Evolutionary conservation across 2,797 vertebrate species (phyloP), one percentile per base, ranked within the genome.

Genomic region (Eutrigla gurnardus): DNA sequence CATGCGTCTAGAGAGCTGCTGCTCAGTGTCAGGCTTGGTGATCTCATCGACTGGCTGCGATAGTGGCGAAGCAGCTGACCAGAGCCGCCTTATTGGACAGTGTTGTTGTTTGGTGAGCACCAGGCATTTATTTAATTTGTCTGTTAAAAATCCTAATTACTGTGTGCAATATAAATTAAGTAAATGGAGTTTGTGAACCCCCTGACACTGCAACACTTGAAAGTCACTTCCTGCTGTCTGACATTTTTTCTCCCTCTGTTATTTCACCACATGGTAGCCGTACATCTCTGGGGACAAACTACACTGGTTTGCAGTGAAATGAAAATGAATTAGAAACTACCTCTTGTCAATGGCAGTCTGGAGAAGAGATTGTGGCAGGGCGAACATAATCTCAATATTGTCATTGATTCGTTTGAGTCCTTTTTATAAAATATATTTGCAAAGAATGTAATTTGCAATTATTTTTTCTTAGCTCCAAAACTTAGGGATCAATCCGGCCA

Each of bases 401-500:
- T 18, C 6, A 9, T 3, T 15, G 4, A 33, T 43, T 62, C 2
- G 25, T 25, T 25, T 25, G 25, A 25, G 25, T 25, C 25, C 25
- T 25, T 25, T 25, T 25, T 25, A 25, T 25, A 25, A 25, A 25
- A 25, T 25, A 33, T 67, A 2, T 64, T 60, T 25, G 4, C 3
- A 32, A 15, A 25, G 25, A 25, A 25, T 25, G 25, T 25, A 25
- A 25, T 25, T 25, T 25, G 25, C 25, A 25, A 25, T 25, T 25
- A 25, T 65, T 18, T 79, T 40, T 75, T 85, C 7, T 49, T 74
- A 99, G 98, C 98, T 99, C 95, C 98, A 99, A 94, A 99, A 98
- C 87, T 88, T 99, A 90, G 98, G 98, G 83, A 98, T 99, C 80
- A 99, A 99, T 91, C 98, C 98, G 42, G 96, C 97, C 82, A 99